Percentiles rank a stretch among this genome's conserved stretches.
Evolutionary conservation across 2,113 vertebrate species (phyloP).

Genomic region (Phyllostomus discolor): DNA sequence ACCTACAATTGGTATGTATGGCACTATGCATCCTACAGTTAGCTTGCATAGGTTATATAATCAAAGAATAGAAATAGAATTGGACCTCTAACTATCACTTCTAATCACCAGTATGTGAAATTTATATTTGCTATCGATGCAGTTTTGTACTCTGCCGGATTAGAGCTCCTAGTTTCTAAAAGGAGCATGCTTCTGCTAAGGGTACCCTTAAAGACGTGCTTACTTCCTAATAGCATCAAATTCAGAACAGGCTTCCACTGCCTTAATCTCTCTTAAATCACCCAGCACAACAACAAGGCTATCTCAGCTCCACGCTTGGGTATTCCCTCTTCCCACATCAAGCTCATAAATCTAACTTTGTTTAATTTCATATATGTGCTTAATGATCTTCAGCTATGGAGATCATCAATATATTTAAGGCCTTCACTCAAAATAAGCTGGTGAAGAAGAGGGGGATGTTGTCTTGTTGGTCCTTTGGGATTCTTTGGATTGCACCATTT

Average conservation of each 20-base stretch:
- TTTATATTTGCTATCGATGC: neutral
- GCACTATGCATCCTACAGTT: neutral
- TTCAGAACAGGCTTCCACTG: neutral
- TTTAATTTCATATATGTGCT: neutral
- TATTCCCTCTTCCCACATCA: neutral
- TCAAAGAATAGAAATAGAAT: neutral
- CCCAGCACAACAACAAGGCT: neutral
- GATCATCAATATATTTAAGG: neutral
- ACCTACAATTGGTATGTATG: neutral
- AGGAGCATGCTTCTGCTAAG: neutral
- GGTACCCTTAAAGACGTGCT: neutral
- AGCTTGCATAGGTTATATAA: neutral
- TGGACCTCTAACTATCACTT: neutral
- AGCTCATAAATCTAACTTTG: neutral
- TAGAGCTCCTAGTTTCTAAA: neutral
- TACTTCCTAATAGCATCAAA: neutral
- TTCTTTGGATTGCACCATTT: neutral
- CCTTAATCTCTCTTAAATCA: neutral
- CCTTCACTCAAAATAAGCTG: neutral
- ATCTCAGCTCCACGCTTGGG: neutral
- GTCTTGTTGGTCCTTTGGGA: neutral
- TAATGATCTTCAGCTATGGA: neutral
- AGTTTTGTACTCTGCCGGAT: neutral
- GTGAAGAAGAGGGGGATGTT: neutral
- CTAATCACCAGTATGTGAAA: neutral